These are phyloP conservation scores for Paramormyrops kingsleyae DNA, from an alignment of 2,113 vertebrate genomes.

Conservation along the genomic window DNA sequence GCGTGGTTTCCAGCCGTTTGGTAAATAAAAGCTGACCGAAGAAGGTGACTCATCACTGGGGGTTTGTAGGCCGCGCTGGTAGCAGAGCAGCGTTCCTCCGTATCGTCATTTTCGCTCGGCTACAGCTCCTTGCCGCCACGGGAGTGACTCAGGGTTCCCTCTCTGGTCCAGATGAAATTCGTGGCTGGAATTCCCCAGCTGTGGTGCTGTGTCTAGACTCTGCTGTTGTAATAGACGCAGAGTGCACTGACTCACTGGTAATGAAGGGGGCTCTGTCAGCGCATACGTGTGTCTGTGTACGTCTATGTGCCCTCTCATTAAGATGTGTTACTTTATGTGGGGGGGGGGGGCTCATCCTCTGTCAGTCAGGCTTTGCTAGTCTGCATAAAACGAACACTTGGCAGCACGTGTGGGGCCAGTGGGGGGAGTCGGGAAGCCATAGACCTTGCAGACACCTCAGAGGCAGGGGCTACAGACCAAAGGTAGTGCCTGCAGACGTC, in stretches of 20 bases:
- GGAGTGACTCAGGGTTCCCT: constrained; percentile 3
- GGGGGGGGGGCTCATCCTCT: background rate
- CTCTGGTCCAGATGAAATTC: background rate
- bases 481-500: too few species aligned
- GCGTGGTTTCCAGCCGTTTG: background rate
- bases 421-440: background rate
- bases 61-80: background rate
- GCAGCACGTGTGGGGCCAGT: background rate
- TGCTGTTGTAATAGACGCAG: background rate
- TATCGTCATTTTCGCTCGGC: background rate
- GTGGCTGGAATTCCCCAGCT: constrained; percentile 20
- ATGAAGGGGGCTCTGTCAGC: background rate
- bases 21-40: background rate
- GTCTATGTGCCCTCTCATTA: background rate
- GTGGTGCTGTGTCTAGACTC: constrained; percentile 20
- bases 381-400: background rate
- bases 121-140: background rate
- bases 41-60: background rate
- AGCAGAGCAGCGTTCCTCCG: constrained; percentile 15
- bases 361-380: background rate
- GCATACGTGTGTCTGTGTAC: background rate
- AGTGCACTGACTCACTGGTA: constrained; percentile 16
- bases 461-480: too few species aligned
- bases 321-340: background rate
- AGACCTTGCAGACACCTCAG: background rate